A percentile compares a stretch with the other conserved stretches of the same genome.
Conservation (phyloP, 2,888 invertebrate genomes). For the Heliconius sara region DNA sequence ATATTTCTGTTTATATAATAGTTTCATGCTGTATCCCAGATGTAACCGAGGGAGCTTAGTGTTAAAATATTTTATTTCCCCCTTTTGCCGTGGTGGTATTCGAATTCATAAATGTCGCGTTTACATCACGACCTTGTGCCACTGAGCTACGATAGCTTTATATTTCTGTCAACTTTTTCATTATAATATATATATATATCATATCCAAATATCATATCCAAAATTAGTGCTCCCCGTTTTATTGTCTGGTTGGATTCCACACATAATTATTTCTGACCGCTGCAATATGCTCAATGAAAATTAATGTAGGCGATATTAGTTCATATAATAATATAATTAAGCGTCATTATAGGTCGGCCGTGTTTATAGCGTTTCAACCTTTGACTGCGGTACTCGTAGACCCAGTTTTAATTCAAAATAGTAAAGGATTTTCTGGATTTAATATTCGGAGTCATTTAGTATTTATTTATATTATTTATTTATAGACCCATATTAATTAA, state of each 20-base stretch:
- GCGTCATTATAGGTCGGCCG: slow-evolving; percentile 27
- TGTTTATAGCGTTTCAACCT: slow-evolving; percentile 32
- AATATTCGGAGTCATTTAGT: slow-evolving; percentile 14
- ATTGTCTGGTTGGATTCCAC: slow-evolving; percentile 74
- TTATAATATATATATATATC: too few relatives aligned
- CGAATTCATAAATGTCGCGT: too few relatives aligned
- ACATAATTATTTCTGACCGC: slow-evolving; percentile 79
- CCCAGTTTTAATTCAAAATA: slow-evolving; percentile 25
- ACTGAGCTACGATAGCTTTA: too few relatives aligned
- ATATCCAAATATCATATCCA: slow-evolving; percentile 42
- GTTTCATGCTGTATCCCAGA: too few relatives aligned
- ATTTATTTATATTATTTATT: background rate
- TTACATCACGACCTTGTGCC: too few relatives aligned
- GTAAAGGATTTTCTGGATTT: slow-evolving; percentile 22
- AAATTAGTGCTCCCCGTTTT: slow-evolving; percentile 45
- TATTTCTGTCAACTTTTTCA: too few relatives aligned
- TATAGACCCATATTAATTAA: too few relatives aligned
- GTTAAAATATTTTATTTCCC: too few relatives aligned
- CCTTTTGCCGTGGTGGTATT: too few relatives aligned
- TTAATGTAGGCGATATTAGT: slow-evolving; percentile 64
- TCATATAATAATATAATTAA: slow-evolving; percentile 49
- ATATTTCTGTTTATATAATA: too few relatives aligned
- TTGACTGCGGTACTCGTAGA: slow-evolving; percentile 4
- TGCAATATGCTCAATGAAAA: slow-evolving; percentile 71
- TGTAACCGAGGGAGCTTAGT: too few relatives aligned